These are phyloP conservation scores for Helicolenus hilgendorfi DNA, from an alignment of 2,797 vertebrate species.

Conservation along the genomic window DNA sequence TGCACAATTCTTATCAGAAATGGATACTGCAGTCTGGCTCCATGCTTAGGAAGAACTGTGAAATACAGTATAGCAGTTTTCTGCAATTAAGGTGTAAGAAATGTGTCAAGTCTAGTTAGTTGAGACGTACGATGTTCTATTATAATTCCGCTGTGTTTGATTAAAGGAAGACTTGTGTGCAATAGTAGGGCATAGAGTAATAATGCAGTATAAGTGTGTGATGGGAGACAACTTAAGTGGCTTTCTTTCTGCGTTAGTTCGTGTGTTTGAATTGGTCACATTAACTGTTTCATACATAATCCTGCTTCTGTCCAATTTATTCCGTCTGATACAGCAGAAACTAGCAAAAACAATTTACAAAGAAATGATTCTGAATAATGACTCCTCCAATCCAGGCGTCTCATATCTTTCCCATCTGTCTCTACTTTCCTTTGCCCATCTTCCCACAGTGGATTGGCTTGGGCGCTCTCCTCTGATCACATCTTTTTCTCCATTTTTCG, in stretches of 20 bases:
- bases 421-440: slow-evolving; percentile 41
- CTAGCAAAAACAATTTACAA: slow-evolving; percentile 17
- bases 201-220: neutral
- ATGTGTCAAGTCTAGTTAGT: neutral
- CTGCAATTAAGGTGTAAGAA: neutral
- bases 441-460: slow-evolving; percentile 53
- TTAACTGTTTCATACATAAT: slow-evolving; percentile 32
- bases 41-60: neutral
- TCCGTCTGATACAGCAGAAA: slow-evolving; percentile 37
- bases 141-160: neutral
- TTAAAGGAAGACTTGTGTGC: neutral
- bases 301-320: slow-evolving; percentile 21
- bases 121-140: neutral
- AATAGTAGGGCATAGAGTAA: neutral
- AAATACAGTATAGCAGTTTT: slow-evolving; percentile 2
- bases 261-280: slow-evolving; percentile 11
- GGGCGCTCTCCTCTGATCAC: slow-evolving; percentile 47
- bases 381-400: slow-evolving; percentile 37
- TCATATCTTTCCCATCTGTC: slow-evolving; percentile 60
- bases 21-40: neutral
- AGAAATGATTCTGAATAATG: slow-evolving; percentile 58
- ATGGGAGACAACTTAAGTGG: neutral
- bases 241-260: neutral
- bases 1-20: neutral
- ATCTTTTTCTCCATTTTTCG: slow-evolving; percentile 34